Evolutionary conservation across 2,888 invertebrate genomes (phyloP).

Genomic region (Nebria brevicollis): DNA sequence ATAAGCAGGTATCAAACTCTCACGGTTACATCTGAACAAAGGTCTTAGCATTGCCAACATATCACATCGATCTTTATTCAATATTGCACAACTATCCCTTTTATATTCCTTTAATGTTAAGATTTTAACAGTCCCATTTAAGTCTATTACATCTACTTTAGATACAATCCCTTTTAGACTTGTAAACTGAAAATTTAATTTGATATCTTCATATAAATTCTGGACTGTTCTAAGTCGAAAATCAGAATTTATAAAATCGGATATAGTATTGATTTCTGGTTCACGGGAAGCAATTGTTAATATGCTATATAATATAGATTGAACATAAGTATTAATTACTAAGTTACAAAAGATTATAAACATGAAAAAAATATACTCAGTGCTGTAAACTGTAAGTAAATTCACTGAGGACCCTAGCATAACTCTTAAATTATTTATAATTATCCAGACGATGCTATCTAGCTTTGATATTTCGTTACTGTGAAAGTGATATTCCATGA

Average conservation of each 20-base stretch:
- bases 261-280: conserved; percentile 32
- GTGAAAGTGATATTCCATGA: conserved; percentile 13
- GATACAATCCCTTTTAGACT: conserved; percentile 7
- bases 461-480: not conserved
- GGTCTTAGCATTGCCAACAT: not conserved
- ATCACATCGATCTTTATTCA: not conserved
- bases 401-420: conserved; percentile 26
- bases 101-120: not conserved
- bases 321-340: conserved; percentile 31
- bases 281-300: conserved; percentile 24
- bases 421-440: conserved; percentile 32
- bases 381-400: conserved; percentile 3
- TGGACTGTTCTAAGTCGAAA: not conserved
- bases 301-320: conserved; percentile 31
- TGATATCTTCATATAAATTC: conserved; percentile 17
- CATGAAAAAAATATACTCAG: conserved; percentile 24
- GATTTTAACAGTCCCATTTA: not conserved
- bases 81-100: not conserved
- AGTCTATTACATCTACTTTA: conserved; percentile 8
- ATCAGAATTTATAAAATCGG: conserved; percentile 20
- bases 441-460: not conserved
- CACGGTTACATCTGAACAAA: not conserved
- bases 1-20: conserved; percentile 20
- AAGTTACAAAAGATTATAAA: conserved; percentile 25
- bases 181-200: conserved; percentile 21